Evolutionary conservation across 1,140 invertebrate genomes (phyloP), one percentile per base, ranked within the genome.

Genomic region (Grapholita molesta): DNA sequence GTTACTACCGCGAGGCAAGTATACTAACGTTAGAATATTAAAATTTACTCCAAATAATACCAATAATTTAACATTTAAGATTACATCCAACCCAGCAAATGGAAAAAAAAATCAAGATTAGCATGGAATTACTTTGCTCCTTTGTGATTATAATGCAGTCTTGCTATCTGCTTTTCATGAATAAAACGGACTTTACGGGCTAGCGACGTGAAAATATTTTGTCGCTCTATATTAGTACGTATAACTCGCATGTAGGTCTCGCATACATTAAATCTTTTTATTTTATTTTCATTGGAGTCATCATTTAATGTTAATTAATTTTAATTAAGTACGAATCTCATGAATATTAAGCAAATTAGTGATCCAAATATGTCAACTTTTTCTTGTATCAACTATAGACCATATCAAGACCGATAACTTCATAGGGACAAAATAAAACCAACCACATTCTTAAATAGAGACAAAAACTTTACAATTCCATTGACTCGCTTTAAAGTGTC

Each of bases 301-400:
- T 18, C 15, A 15, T 18, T 18, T 48, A 48, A 48, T 48, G 42
- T 21, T 48, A 48, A 48, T 48, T 48, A 48, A 48, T 48, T 48
- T 48, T 48, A 48, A 48, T 48, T 48, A 48, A 48, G 42, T 48
- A 48, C 15, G 42, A 48, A 48, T 48, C 42, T 48, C 42, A 48
- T 48, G 42, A 15, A 48, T 48, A 18, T 48, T 48, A 48, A 48
- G 8, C 42, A 48, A 21, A 18, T 48, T 48, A 48, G 42, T 38
- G 35, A 38, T 48, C 42, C 15, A 21, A 48, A 48, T 48, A 48
- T 48, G 42, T 48, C 18, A 18, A n/a, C 8, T 48, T 48, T 3
- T 48, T 48, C 42, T 48, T 4, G 5, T 48, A 21, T 48, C 5
- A 6, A 15, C n/a, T 48, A 3, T 48, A 48, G 7, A 6, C 5